Evolutionary conservation across 2,797 vertebrate genomes (phyloP), one percentile per base, ranked within the genome.

Genomic region (Heliangelus exortis): DNA sequence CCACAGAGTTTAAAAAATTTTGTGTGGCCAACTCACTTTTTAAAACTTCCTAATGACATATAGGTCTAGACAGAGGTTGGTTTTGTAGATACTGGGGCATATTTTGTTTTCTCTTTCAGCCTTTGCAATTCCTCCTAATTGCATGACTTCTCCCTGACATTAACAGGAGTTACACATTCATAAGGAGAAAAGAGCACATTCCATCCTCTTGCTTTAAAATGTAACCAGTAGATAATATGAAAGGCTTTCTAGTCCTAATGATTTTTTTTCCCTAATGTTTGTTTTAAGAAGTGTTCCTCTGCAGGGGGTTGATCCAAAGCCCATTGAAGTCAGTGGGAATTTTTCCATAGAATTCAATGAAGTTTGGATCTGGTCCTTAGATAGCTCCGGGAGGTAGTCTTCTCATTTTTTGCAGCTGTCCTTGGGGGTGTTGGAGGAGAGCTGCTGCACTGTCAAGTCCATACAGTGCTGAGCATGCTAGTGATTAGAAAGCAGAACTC

Each of bases 351-450:
- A 95, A 96, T 95, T 93, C 89, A 94, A 72, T 95, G 93, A 84
- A 84, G 89, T 97, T 94, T 96, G 95, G 93, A 90, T 91, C 87
- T 93, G 80, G 19, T 84, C 89, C 92, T 94, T 74, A 90, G 92
- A 95, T 93, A 92, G 95, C 95, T 96, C 95, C 15, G 0, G 95
- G 96, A 95, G 96, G 95, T 58, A 86, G 91, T 53, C 41, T 76
- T 59, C 92, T 94, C 89, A 90, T 96, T 96, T 96, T 94, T 95
- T 94, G 93, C 95, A 97, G 95, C 95, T 97, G 92, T 95, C 96
- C 83, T 93, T 90, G 74, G 83, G 91, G 93, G 83, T 10, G 50
- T 89, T 84, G 87, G 63, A 91, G 67, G 80, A 96, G 74, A 91
- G 92, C 89, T 91, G 93, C 87, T 20, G 73, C 79, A 18, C 73